A percentile compares a stretch with the other conserved stretches of the same genome.
phyloP scores from a whole-genome alignment of 2,888 invertebrate species.

The Lycia hirtaria region DNA sequence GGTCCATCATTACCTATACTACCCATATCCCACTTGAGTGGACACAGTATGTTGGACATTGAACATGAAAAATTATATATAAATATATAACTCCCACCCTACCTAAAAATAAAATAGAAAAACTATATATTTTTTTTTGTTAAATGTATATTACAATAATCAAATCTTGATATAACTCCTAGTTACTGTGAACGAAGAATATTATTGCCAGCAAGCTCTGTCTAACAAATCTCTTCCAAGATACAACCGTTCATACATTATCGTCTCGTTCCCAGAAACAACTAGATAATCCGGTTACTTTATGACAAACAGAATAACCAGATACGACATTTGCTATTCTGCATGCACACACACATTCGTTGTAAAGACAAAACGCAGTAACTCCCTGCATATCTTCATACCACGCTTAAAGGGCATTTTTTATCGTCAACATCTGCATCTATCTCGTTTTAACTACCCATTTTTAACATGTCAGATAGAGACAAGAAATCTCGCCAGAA shows the following conservation, averaged over 20 bases:
- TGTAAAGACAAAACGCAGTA: constrained; percentile 44
- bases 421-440: constrained; percentile 58
- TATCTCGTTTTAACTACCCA: constrained; percentile 47
- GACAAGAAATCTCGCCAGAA: constrained; percentile 64
- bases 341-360: constrained; percentile 52
- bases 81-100: too few species aligned
- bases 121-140: too few species aligned
- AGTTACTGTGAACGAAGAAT: background rate
- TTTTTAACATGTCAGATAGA: constrained; percentile 42
- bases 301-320: constrained; percentile 22
- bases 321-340: constrained; percentile 49
- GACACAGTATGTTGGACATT: too few species aligned
- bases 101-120: too few species aligned
- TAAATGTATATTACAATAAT: too few species aligned
- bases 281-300: constrained; percentile 21
- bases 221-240: constrained; percentile 1
- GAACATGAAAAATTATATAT: too few species aligned
- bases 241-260: constrained; percentile 18
- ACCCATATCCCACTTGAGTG: too few species aligned
- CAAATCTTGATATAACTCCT: too few species aligned
- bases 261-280: constrained; percentile 17
- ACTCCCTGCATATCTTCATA: constrained; percentile 58
- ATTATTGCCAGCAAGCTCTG: constrained; percentile 2
- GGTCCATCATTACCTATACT: too few species aligned
- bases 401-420: constrained; percentile 68